A percentile compares a stretch with the other conserved stretches of the same genome.
Evolutionary conservation across 30 jellyfish, hydroid and myxozoan species (phyloP).

Genomic region (Hydractinia symbiolongicarpus): DNA sequence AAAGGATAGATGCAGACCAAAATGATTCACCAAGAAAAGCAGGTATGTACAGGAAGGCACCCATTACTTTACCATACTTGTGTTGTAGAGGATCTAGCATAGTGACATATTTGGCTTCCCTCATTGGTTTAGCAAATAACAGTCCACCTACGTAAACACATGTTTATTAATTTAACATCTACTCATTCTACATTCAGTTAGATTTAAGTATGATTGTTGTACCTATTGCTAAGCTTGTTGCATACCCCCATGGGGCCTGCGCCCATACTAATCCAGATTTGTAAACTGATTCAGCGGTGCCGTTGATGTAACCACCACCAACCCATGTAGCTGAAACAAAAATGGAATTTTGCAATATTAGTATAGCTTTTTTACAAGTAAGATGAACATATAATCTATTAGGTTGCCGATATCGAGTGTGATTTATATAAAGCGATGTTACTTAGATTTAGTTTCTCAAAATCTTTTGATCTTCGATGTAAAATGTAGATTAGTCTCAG

Average conservation of each 20-base stretch:
- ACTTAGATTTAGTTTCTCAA: too few relatives aligned
- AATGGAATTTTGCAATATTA: background rate
- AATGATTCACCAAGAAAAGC: conserved; percentile 44
- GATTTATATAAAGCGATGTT: background rate
- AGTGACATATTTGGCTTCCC: conserved; percentile 34
- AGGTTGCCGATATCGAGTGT: background rate
- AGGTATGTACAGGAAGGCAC: conserved; percentile 33
- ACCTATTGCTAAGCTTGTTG: conserved; percentile 69
- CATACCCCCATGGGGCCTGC: conserved; percentile 88
- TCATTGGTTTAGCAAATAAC: conserved; percentile 32
- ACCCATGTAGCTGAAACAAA: conserved; percentile 76
- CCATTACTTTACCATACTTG: conserved; percentile 39
- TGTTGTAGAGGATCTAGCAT: conserved; percentile 42
- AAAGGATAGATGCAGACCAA: conserved; percentile 40
- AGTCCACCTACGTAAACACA: conserved; percentile 22
- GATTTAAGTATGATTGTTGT: conserved; percentile 5
- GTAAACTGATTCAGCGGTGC: conserved; percentile 85
- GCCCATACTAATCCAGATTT: conserved; percentile 86
- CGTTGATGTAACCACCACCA: conserved; percentile 91
- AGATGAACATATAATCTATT: background rate
- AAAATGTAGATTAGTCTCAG: too few relatives aligned
- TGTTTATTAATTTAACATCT: background rate
- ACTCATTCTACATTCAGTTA: background rate
- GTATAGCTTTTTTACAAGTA: background rate
- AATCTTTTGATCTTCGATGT: too few relatives aligned